phyloP scores from a whole-genome alignment of 2,797 vertebrate genomes.

The Acrossocheilus wenchowensis region DNA sequence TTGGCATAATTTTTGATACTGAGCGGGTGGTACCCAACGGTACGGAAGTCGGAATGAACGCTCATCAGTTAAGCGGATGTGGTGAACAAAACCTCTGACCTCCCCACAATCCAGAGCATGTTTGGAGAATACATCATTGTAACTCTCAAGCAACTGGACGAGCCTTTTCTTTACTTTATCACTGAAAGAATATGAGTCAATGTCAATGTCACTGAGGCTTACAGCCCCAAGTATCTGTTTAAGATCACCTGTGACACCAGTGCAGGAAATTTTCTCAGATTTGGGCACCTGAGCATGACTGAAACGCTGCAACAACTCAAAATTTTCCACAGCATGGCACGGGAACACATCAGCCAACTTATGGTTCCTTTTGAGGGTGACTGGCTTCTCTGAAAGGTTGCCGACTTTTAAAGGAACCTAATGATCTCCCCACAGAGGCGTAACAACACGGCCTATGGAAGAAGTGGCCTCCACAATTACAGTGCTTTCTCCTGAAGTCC shows the following conservation, averaged over 20 bases:
- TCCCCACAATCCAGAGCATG: background rate
- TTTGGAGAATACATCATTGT: background rate
- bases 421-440: background rate
- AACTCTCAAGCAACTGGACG: background rate
- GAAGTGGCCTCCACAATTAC: constrained; percentile 2
- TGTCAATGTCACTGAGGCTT: background rate
- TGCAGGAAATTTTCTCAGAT: background rate
- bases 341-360: constrained; percentile 8
- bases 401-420: background rate
- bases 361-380: constrained; percentile 42
- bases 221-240: background rate
- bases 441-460: background rate
- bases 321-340: background rate
- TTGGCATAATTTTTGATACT: background rate
- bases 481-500: background rate
- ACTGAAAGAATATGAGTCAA: constrained; percentile 21
- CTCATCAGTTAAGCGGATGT: background rate
- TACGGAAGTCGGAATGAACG: background rate
- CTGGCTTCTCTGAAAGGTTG: background rate
- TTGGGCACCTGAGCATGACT: background rate
- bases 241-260: background rate
- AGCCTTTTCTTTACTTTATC: background rate
- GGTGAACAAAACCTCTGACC: background rate
- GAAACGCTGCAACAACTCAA: background rate
- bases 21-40: background rate